A percentile compares a stretch with the other conserved stretches of the same genome.
These are phyloP conservation scores for Phaetusa simplex DNA, from an alignment of 2,113 vertebrate genomes.

Conservation along the genomic window DNA sequence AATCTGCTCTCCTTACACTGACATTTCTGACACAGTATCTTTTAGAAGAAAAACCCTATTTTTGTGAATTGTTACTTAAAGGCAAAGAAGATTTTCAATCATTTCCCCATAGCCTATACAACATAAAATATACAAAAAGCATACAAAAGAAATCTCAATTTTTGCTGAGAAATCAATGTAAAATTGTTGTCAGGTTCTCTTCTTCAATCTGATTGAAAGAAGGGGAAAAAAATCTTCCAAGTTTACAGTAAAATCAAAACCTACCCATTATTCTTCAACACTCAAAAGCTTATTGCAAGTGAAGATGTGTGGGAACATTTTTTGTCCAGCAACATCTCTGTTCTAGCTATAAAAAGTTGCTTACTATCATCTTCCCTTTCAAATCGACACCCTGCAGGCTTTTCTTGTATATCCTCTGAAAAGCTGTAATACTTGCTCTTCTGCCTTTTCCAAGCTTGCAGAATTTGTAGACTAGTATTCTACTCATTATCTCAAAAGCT, in stretches of 20 bases:
- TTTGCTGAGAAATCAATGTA: not conserved
- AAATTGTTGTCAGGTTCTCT: not conserved
- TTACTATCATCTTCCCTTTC: not conserved
- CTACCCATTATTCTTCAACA: not conserved
- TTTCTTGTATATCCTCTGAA: conserved; percentile 13
- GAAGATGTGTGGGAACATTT: not conserved
- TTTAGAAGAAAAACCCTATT: not conserved
- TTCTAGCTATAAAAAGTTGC: conserved; percentile 3
- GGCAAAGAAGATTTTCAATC: not conserved
- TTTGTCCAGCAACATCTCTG: conserved; percentile 7
- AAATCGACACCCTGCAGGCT: not conserved
- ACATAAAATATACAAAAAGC: not conserved
- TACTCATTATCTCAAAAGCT: not conserved
- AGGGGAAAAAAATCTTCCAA: not conserved
- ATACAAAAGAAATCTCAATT: not conserved
- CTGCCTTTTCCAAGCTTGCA: not conserved
- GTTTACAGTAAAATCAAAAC: not conserved
- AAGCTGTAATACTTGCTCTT: conserved; percentile 2
- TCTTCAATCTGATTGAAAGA: not conserved
- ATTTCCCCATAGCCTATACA: not conserved
- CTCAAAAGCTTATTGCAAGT: not conserved
- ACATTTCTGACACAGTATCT: not conserved
- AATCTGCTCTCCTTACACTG: not conserved
- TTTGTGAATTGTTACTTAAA: not conserved
- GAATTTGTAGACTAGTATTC: not conserved